Evolutionary conservation across 2,797 vertebrate genomes (phyloP), one percentile per base, ranked within the genome.

Genomic region (Malacoctenus gilli): DNA sequence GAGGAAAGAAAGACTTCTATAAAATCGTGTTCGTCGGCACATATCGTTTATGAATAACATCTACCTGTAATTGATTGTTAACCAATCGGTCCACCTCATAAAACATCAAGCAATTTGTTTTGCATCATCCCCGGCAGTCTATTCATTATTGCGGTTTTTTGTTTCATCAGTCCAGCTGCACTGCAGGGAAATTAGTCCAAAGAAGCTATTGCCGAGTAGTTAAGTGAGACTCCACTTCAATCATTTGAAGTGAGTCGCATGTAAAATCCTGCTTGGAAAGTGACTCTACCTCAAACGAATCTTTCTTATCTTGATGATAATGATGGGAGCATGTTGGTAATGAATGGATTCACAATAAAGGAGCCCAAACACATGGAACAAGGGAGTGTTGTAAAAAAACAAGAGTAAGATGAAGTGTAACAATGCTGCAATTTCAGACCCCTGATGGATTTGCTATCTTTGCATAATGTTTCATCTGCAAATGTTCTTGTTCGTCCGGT

Each of bases 91-190:
- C 14, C 37, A 42, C 34, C 20, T 48, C 14, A 15, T 23, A 22
- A 71, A 55, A 57, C 44, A 54, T 31, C 5, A 28, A 20, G 12
- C 30, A 53, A 49, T 78, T 67, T 65, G 41, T 53, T 60, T 44
- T 22, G 34, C 52, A 25, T 64, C 54, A 39, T 41, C 22, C 1
- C 22, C 15, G 20, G 36, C 54, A 46, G 40, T 10, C 28, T 36
- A 52, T 70, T 63, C 18, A 52, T 72, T 63, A 38, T 15, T 15
- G 7, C 1, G 1, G 25, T 2, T 19, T 2, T 19, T 49, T 37
- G 8, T 55, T 71, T 57, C 37, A 65, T 62, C 49, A 62, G 12
- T 46, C 18, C 8, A 32, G 37, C 18, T 18, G 19, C 32, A 55
- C 19, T 20, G 10, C 35, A 40, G 21, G 22, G 43, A 59, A 63